Conservation (phyloP, 2,888 invertebrate species). For the Drosophila macrothrix region DNA sequence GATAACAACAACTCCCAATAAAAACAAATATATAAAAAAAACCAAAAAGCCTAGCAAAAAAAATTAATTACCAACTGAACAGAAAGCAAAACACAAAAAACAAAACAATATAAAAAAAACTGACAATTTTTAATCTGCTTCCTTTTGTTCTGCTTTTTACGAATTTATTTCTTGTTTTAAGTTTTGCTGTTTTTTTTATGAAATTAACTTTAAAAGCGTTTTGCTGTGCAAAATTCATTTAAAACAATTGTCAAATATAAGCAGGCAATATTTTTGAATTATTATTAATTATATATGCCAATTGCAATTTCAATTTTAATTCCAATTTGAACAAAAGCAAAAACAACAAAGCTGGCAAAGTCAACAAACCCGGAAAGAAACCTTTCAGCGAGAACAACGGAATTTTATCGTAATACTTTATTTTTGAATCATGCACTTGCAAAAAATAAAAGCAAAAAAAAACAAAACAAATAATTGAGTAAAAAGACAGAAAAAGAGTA, state of each 20-base stretch:
- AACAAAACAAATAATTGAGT: slow-evolving; percentile 26
- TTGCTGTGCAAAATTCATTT: slow-evolving; percentile 29
- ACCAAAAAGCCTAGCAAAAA: slow-evolving; percentile 46
- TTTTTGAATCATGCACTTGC: slow-evolving; percentile 48
- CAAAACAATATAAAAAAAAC: slow-evolving; percentile 25
- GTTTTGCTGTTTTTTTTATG: slow-evolving; percentile 33
- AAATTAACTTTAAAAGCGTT: slow-evolving; percentile 28
- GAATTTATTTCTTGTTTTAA: slow-evolving; percentile 23
- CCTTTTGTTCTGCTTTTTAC: slow-evolving; percentile 46
- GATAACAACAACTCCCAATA: slow-evolving; percentile 27
- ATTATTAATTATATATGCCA: neutral
- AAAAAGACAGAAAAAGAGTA: slow-evolving; percentile 34
- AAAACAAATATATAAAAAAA: slow-evolving; percentile 16
- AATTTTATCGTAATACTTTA: slow-evolving; percentile 62
- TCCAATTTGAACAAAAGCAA: slow-evolving; percentile 46
- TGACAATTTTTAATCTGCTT: slow-evolving; percentile 52
- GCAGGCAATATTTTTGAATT: neutral
- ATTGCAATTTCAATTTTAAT: slow-evolving; percentile 47
- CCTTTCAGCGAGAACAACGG: slow-evolving; percentile 66
- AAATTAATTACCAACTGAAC: slow-evolving; percentile 64
- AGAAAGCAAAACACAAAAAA: slow-evolving; percentile 13
- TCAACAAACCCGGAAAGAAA: slow-evolving; percentile 83
- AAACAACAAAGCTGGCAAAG: slow-evolving; percentile 54
- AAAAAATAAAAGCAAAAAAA: slow-evolving; percentile 33
- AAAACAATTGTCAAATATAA: slow-evolving; percentile 2